Base-by-base conservation (phyloP, 2,888 invertebrate species). In the Sisyra nigra region DNA sequence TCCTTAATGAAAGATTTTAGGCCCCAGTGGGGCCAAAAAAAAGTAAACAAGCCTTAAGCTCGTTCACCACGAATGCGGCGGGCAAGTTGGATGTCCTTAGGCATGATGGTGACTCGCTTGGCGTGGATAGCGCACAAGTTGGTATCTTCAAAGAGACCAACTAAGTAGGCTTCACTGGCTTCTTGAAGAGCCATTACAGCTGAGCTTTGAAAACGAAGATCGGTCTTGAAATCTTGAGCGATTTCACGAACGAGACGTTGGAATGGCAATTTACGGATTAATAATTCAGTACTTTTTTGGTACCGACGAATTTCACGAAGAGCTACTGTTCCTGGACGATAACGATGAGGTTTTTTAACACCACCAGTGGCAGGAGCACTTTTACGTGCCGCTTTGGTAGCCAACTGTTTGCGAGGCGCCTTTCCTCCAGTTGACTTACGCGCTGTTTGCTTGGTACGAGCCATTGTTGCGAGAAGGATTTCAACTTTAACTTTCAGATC, bases 51-150 rank as follows among this genome's bases (percentile, higher is more conserved):
- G 57, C 11, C 54, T 82, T 87, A 89, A 74, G 87, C 87, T 67
- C 92, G 81, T 70, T 93, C 92, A 53, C 93, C 93, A 61, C 93
- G 85, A 68, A 94, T 94, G 73, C 93, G 81, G 62, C 92, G 80
- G 47, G 93, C 93, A 64, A 94, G 73, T 67, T 93, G 92, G 59
- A 94, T 93, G 63, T 94, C 93, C 69, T 93, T 94, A 55, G 93
- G 93, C 92, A 93, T 94, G 67, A 94, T 94, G 51, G 93, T 94
- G 44, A 94, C 93, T 57, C 93, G 81, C 68, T 93, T 93, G 55
- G 93, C 93, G 60, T 94, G 94, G 62, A 94, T 93, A 52, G 93
- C 93, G 69, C 92, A 93, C 75, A 94, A 74, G 68, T 94, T 94
- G 53, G 94, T 94, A 70, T 94, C 94, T 74, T 94, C 94, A 66